Evolutionary conservation across 2,888 invertebrate genomes (phyloP).

Genomic region (Smittia sp.): DNA sequence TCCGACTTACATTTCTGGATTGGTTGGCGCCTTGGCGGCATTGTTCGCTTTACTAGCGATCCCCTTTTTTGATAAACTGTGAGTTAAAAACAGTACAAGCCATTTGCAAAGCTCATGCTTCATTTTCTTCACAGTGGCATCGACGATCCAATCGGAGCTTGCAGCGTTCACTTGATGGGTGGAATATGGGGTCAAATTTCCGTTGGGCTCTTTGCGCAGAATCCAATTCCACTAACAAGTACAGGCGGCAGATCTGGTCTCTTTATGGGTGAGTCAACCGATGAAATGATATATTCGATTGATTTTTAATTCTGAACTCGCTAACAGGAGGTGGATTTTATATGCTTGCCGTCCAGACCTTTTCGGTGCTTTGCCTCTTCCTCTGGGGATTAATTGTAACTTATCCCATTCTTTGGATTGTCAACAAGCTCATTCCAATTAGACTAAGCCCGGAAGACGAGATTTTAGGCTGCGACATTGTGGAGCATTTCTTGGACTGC

Average conservation of each 20-base stretch:
- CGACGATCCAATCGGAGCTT: constrained; percentile 84
- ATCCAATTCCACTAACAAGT: constrained; percentile 69
- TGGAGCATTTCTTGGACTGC: constrained; percentile 60
- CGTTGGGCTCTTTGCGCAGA: constrained; percentile 78
- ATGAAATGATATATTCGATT: neutral
- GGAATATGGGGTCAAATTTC: constrained; percentile 72
- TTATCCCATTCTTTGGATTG: constrained; percentile 66
- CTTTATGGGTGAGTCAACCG: constrained; percentile 60
- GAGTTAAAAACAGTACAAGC: neutral
- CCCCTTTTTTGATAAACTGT: constrained; percentile 12
- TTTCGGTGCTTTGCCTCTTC: constrained; percentile 64
- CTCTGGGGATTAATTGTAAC: constrained; percentile 68
- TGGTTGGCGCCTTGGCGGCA: constrained; percentile 18
- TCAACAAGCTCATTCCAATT: constrained; percentile 69
- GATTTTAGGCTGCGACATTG: constrained; percentile 75
- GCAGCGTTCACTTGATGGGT: constrained; percentile 72
- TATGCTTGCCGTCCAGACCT: constrained; percentile 71
- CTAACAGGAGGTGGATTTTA: constrained; percentile 74
- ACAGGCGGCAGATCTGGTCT: constrained; percentile 67
- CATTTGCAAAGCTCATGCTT: neutral
- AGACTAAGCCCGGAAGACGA: constrained; percentile 76
- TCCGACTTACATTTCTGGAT: neutral
- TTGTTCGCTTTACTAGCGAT: neutral
- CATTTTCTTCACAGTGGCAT: neutral
- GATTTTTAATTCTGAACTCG: neutral